phyloP scores from a whole-genome alignment of 2,888 invertebrate genomes.

The Phlogophora meticulosa region DNA sequence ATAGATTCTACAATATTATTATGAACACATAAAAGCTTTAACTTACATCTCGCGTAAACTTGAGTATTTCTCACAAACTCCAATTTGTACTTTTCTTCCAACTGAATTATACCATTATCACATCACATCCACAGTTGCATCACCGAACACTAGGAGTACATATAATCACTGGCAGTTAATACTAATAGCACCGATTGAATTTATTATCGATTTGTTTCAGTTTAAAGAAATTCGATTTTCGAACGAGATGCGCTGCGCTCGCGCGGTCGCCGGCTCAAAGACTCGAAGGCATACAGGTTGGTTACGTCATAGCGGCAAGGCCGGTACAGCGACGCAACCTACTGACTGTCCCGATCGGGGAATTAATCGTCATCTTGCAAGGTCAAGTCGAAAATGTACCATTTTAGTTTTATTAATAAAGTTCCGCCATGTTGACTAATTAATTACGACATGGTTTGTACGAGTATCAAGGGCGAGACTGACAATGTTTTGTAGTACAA shows the following conservation, averaged over 20 bases:
- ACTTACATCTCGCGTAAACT: constrained; percentile 51
- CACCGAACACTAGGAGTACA: constrained; percentile 9
- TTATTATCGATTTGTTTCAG: constrained; percentile 62
- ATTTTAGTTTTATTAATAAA: constrained; percentile 65
- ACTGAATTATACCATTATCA: constrained; percentile 39
- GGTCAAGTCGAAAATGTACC: constrained; percentile 73
- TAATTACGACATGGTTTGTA: constrained; percentile 23
- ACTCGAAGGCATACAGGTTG: constrained; percentile 79
- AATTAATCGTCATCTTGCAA: constrained; percentile 79
- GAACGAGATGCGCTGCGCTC: constrained; percentile 78
- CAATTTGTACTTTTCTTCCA: constrained; percentile 31
- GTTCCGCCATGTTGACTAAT: constrained; percentile 58
- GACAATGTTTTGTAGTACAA: not conserved
- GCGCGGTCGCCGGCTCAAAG: constrained; percentile 76
- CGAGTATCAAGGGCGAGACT: constrained; percentile 3
- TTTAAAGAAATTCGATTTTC: constrained; percentile 66
- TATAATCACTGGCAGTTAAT: constrained; percentile 41
- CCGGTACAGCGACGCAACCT: constrained; percentile 75
- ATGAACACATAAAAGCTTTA: constrained; percentile 13
- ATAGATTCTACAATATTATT: not conserved
- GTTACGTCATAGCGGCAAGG: constrained; percentile 85
- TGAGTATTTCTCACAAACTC: constrained; percentile 47
- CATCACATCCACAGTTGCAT: constrained; percentile 37
- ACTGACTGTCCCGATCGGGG: constrained; percentile 80
- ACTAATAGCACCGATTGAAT: constrained; percentile 41